Evolutionary conservation across 1,140 invertebrate species (phyloP).

Genomic region (Ceratina japonica): DNA sequence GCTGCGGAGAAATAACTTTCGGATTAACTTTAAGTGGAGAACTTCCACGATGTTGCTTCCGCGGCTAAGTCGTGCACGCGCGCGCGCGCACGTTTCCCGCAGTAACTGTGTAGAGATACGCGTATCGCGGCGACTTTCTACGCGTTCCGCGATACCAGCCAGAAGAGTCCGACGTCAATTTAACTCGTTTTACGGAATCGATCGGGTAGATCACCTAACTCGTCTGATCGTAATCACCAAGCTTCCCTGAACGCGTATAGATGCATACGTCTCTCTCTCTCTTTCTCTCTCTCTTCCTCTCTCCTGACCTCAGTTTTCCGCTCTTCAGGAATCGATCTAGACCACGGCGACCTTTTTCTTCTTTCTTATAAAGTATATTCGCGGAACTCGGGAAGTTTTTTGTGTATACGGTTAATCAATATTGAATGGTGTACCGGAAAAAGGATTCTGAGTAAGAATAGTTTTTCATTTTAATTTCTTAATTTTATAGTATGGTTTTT

Average conservation of each 20-base stretch:
- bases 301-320: background rate
- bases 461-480: background rate
- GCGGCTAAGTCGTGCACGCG: background rate
- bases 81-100: background rate
- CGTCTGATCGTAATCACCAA: slow-evolving; percentile 36
- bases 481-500: background rate
- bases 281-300: background rate
- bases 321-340: slow-evolving; percentile 8
- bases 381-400: background rate
- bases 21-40: slow-evolving; percentile 63
- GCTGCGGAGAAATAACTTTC: slow-evolving; percentile 59
- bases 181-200: slow-evolving; percentile 39
- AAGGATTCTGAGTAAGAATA: background rate
- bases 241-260: background rate
- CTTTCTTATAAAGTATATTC: slow-evolving; percentile 4
- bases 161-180: slow-evolving; percentile 33
- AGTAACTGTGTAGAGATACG: background rate
- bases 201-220: slow-evolving; percentile 29
- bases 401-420: background rate
- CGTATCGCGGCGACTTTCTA: background rate
- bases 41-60: slow-evolving; percentile 34
- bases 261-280: background rate
- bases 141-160: slow-evolving; percentile 18
- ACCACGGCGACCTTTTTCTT: background rate
- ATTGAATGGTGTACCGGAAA: background rate